Conservation (phyloP, 1,140 invertebrate genomes). For the Drosophila sulfurigaster region DNA sequence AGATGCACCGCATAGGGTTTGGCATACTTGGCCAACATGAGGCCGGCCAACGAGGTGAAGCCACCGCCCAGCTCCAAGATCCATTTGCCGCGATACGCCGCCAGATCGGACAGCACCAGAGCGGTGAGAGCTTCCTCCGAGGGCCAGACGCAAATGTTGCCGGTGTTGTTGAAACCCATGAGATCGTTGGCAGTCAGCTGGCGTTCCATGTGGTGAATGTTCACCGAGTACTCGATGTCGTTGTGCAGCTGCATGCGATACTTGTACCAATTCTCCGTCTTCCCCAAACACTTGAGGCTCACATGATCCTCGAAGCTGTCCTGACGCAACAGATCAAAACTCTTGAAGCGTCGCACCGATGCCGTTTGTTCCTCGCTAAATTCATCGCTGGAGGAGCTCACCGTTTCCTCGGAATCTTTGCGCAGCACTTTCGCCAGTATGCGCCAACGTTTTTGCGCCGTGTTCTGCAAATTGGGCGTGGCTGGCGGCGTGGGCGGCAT, state of each 20-base stretch:
- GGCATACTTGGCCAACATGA: slow-evolving; percentile 90
- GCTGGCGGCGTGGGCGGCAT: slow-evolving; percentile 80
- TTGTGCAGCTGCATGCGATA: slow-evolving; percentile 86
- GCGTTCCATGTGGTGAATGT: slow-evolving; percentile 87
- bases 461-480: slow-evolving; percentile 73
- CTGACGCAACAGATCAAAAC: slow-evolving; percentile 80
- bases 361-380: slow-evolving; percentile 74
- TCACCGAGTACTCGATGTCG: slow-evolving; percentile 85
- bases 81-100: slow-evolving; percentile 88
- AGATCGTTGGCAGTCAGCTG: slow-evolving; percentile 89
- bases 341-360: slow-evolving; percentile 82
- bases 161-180: slow-evolving; percentile 95
- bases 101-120: slow-evolving; percentile 89
- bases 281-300: slow-evolving; percentile 76
- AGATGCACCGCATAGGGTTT: slow-evolving; percentile 87
- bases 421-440: slow-evolving; percentile 89
- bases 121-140: slow-evolving; percentile 94
- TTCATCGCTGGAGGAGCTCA: slow-evolving; percentile 74
- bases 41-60: slow-evolving; percentile 93
- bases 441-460: slow-evolving; percentile 89
- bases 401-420: slow-evolving; percentile 84
- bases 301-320: slow-evolving; percentile 80
- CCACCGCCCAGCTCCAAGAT: slow-evolving; percentile 93
- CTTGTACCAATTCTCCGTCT: slow-evolving; percentile 86
- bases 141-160: slow-evolving; percentile 96